Base-by-base conservation (phyloP, 2,888 invertebrate genomes). In the Crossocerus cetratus region DNA sequence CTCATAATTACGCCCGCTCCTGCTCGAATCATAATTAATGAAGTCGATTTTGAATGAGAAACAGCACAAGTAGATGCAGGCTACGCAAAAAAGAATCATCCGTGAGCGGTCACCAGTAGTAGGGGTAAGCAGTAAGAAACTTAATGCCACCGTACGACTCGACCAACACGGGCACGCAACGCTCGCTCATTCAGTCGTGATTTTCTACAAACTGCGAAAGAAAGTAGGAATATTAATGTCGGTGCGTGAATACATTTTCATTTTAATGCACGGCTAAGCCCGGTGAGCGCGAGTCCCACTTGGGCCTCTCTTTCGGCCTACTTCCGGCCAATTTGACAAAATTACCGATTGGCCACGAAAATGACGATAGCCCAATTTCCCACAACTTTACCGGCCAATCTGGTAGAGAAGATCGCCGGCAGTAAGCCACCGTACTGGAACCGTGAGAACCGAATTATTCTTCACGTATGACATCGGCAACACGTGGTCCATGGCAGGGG, bases 171-270 rank as follows among this genome's bases (percentile, higher is more conserved):
- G 59, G 43, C 55, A 32, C 32, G 32, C 63, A 16, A 5, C 44
- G 21, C 42, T 16, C 22, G 23, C 53, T n/a, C 22, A 32, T 14
- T 32, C 59, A 57, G 68, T 32, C 32, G 32, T 32, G 65, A 68
- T 76, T 69, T 59, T 65, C 69, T 57, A 64, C 63, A 62, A 58
- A 61, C 43, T 16, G 58, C 56, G 61, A 55, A 71, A 58, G 77
- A 77, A 77, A 77, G 64, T 60, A 32, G 69, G 66, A 65, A 63
- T 63, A 72, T 69, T 65, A 72, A 69, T 72, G 65, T 65, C 63
- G 53, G 16, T 49, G 54, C 60, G 49, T 44, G 60, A 66, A 60
- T 72, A 65, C 60, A 69, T 72, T 77, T 77, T 64, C 57, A 71
- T 66, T 57, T 66, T 42, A 61, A 63, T 56, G 64, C 18, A 69